These are phyloP conservation scores for Acyrthosiphon pisum DNA, from an alignment of 1,140 invertebrate species.

Conservation along the genomic window DNA sequence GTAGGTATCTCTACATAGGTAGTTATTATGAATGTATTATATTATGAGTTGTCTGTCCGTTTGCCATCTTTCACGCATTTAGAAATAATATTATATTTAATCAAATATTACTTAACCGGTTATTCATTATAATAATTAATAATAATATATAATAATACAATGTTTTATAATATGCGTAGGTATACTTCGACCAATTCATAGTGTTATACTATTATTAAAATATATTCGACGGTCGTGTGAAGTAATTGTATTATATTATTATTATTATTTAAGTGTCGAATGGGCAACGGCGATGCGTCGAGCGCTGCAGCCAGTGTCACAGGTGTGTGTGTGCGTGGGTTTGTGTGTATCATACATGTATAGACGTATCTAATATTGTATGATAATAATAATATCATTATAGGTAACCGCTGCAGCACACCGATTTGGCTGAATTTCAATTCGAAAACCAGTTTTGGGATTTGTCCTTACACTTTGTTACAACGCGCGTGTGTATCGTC, in stretches of 20 bases:
- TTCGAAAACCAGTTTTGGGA: conserved; percentile 32
- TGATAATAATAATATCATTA: background rate
- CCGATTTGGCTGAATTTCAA: conserved; percentile 9
- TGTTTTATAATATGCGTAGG: too few relatives aligned
- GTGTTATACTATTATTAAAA: background rate
- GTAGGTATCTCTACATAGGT: background rate
- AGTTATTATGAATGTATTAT: background rate
- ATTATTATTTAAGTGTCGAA: background rate
- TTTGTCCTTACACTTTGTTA: conserved; percentile 28
- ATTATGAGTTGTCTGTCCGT: background rate
- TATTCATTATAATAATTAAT: background rate
- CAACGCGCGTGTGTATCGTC: background rate
- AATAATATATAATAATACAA: too few relatives aligned
- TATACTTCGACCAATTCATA: background rate
- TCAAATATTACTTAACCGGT: conserved; percentile 1
- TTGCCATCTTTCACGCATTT: background rate
- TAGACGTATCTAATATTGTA: background rate
- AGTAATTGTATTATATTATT: background rate
- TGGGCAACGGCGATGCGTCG: background rate
- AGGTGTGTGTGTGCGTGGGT: background rate
- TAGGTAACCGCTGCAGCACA: background rate
- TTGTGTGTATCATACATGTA: background rate
- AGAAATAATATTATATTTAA: background rate
- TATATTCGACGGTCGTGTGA: background rate
- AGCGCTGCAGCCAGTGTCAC: background rate